phyloP scores from a whole-genome alignment of 2,888 invertebrate genomes.

The Plutella xylostella region DNA sequence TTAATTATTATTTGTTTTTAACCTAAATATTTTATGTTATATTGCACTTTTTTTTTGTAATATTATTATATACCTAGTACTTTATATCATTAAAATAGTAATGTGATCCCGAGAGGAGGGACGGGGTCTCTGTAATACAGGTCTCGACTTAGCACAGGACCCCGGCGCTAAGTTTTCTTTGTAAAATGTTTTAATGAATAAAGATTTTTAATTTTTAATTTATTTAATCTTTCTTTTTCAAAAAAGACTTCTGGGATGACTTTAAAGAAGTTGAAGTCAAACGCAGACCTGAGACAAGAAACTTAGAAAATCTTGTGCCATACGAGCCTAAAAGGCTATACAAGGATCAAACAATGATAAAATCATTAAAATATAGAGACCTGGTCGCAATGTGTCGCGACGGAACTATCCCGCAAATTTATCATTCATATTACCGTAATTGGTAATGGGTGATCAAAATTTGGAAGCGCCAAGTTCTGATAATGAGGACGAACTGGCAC shows the following conservation, averaged over 20 bases:
- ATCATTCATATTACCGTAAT: conserved; percentile 3
- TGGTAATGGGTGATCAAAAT: not conserved
- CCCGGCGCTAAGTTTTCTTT: too few species aligned
- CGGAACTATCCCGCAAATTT: conserved; percentile 7
- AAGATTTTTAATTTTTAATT: too few species aligned
- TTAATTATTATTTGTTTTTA: too few species aligned
- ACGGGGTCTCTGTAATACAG: too few species aligned
- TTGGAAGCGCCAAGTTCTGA: not conserved
- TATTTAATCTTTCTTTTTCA: conserved; percentile 10
- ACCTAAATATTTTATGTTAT: too few species aligned
- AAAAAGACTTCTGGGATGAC: conserved; percentile 10
- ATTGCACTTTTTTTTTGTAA: too few species aligned
- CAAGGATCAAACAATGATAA: not conserved
- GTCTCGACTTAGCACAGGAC: too few species aligned
- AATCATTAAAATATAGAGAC: conserved; percentile 6
- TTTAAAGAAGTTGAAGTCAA: conserved; percentile 3
- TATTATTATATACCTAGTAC: too few species aligned
- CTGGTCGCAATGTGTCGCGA: conserved; percentile 8
- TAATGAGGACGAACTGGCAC: conserved; percentile 11
- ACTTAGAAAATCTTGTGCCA: not conserved
- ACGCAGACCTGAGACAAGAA: not conserved
- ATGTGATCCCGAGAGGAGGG: too few species aligned
- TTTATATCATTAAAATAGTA: too few species aligned
- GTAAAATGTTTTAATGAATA: too few species aligned
- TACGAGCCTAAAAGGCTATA: not conserved